Evolutionary conservation across 2,888 invertebrate species (phyloP).

Genomic region (Rhopalosiphum nymphaeae): DNA sequence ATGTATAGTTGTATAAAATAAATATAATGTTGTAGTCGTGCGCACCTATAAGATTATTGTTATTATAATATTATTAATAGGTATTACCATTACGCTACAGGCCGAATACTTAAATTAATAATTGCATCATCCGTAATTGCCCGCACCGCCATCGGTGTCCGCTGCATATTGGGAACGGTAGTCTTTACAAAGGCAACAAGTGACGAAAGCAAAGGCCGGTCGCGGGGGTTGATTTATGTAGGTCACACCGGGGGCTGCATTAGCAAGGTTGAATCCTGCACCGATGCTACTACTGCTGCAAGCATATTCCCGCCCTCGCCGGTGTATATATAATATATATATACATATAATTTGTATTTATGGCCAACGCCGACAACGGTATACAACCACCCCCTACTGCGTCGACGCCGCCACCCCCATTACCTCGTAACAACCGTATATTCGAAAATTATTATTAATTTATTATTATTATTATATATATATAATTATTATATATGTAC

Average conservation of each 20-base stretch:
- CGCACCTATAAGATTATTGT: not conserved
- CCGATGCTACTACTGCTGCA: slow-evolving; percentile 3
- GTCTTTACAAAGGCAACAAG: slow-evolving; percentile 40
- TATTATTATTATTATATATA: not conserved
- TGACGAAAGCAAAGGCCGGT: slow-evolving; percentile 20
- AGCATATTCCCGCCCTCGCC: not conserved
- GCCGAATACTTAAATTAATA: not conserved
- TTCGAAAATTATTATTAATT: slow-evolving; percentile 3
- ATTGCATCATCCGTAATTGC: not conserved
- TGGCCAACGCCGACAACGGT: not conserved
- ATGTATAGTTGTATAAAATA: not conserved
- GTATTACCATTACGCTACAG: not conserved
- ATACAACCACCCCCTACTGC: slow-evolving; percentile 4
- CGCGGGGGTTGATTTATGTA: slow-evolving; percentile 51
- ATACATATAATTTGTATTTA: slow-evolving; percentile 9
- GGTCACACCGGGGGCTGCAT: slow-evolving; percentile 28
- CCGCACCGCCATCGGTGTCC: not conserved
- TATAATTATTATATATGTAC: not conserved
- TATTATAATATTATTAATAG: not conserved
- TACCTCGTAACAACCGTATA: not conserved
- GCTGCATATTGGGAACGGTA: not conserved
- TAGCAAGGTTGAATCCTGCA: slow-evolving; percentile 42
- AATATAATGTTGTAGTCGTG: not conserved
- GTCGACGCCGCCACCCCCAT: not conserved
- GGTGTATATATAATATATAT: not conserved